A percentile compares a stretch with the other conserved stretches of the same genome.
Conservation (phyloP, 2,888 invertebrate genomes). For the Caenorhabditis parvicauda region DNA sequence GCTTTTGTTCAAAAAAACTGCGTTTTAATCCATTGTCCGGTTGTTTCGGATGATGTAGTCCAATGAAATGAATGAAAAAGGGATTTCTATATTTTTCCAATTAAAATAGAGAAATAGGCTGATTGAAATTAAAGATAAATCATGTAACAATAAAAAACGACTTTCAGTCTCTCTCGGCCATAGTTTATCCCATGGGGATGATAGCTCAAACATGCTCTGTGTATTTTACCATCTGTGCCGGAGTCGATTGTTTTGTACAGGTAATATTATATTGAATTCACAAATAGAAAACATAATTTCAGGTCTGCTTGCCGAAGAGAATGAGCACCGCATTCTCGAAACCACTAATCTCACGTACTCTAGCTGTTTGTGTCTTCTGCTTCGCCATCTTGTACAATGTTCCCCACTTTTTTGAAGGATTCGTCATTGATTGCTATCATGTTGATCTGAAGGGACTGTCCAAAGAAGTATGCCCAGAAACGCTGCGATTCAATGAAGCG, state of each 20-base stretch:
- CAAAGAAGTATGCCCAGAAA: conserved; percentile 56
- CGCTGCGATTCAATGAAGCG: conserved; percentile 45
- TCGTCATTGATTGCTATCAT: conserved; percentile 58
- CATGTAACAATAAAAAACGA: neutral
- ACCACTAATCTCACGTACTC: conserved; percentile 27
- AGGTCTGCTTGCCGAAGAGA: conserved; percentile 52
- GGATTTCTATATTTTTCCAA: too few species aligned
- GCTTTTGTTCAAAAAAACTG: too few species aligned
- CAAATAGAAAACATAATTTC: conserved; percentile 9
- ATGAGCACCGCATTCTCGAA: conserved; percentile 30
- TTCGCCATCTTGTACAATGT: conserved; percentile 58
- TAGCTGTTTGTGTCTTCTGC: conserved; percentile 39
- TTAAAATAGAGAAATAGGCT: too few species aligned
- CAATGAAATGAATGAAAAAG: too few species aligned
- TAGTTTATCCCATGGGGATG: conserved; percentile 59
- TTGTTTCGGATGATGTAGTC: too few species aligned
- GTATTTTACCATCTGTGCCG: conserved; percentile 62
- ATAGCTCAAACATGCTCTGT: conserved; percentile 62
- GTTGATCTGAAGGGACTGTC: conserved; percentile 38
- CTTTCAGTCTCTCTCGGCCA: conserved; percentile 44
- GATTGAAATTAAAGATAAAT: neutral
- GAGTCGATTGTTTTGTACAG: conserved; percentile 58
- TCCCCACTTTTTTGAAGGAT: conserved; percentile 59
- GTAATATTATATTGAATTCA: conserved; percentile 16
- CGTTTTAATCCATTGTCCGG: too few species aligned